phyloP scores from a whole-genome alignment of 2,888 invertebrate species.

The Drosophila lacicola region DNA sequence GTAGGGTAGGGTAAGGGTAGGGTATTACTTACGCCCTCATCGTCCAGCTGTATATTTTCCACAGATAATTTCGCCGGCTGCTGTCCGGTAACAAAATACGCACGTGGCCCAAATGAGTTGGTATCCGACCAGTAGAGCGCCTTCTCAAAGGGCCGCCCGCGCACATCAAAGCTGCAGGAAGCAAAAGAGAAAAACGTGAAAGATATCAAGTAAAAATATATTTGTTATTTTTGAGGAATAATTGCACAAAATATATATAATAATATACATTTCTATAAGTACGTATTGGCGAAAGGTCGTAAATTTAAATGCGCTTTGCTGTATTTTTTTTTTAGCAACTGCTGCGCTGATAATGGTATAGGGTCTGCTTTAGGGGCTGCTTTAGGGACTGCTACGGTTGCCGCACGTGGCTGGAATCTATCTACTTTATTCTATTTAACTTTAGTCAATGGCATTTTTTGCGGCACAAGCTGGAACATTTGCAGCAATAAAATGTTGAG shows the following conservation, averaged over 20 bases:
- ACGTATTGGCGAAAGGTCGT: constrained; percentile 64
- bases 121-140: constrained; percentile 94
- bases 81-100: constrained; percentile 93
- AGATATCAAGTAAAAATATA: constrained; percentile 16
- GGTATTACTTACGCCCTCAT: constrained; percentile 89
- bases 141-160: constrained; percentile 92
- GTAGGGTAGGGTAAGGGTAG: too few relatives aligned
- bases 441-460: too few relatives aligned
- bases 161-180: constrained; percentile 91
- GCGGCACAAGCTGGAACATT: too few relatives aligned
- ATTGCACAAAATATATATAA: background rate
- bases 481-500: too few relatives aligned
- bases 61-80: constrained; percentile 93
- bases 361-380: constrained; percentile 2
- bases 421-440: too few relatives aligned
- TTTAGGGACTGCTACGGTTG: background rate
- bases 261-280: constrained; percentile 23
- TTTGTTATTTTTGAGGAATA: background rate
- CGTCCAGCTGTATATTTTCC: constrained; percentile 93
- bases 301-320: constrained; percentile 62
- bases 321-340: background rate
- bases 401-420: too few relatives aligned
- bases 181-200: background rate
- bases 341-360: background rate
- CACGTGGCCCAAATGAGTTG: constrained; percentile 92